Conservation (phyloP, 2,888 invertebrate genomes). For the Mellilla xanthometata region DNA sequence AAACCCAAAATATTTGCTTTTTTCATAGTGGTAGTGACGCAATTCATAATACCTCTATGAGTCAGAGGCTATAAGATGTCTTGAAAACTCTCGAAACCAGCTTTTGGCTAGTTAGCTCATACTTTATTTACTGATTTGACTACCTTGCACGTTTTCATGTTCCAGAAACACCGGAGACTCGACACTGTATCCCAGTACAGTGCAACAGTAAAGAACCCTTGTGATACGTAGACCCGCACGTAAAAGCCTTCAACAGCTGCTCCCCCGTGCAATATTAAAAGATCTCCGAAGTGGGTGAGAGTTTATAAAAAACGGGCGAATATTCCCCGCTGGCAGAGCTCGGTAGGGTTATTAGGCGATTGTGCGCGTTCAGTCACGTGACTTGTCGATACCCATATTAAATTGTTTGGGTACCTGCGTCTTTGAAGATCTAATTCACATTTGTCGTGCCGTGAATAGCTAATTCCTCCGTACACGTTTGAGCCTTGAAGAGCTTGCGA, state of each 20-base stretch:
- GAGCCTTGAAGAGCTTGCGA: background rate
- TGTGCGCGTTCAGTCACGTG: slow-evolving; percentile 33
- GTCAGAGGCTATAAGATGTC: no score
- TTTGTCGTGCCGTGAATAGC: slow-evolving; percentile 1
- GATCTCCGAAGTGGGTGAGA: slow-evolving; percentile 55
- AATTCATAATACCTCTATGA: no score
- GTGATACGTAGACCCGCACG: slow-evolving; percentile 37
- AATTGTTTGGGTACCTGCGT: slow-evolving; percentile 14
- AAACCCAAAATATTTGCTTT: no score
- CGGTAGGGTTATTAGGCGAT: slow-evolving; percentile 38
- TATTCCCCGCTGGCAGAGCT: slow-evolving; percentile 32
- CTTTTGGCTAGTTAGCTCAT: no score
- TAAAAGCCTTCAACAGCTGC: slow-evolving; percentile 73
- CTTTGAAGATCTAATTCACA: slow-evolving; percentile 4
- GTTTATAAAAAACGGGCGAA: slow-evolving; percentile 56
- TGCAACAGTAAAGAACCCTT: slow-evolving; percentile 17
- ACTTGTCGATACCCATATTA: slow-evolving; percentile 24
- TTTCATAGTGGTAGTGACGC: no score
- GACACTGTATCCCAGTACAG: slow-evolving; percentile 2
- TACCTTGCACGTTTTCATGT: no score
- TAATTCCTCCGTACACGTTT: background rate
- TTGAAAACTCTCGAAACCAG: no score
- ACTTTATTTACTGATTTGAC: no score
- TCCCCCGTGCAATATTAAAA: slow-evolving; percentile 70
- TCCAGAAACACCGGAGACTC: background rate